Percentiles rank a stretch among this genome's conserved stretches.
Conservation (phyloP, 2,888 invertebrate genomes). For the Drosophila mercatorum region DNA sequence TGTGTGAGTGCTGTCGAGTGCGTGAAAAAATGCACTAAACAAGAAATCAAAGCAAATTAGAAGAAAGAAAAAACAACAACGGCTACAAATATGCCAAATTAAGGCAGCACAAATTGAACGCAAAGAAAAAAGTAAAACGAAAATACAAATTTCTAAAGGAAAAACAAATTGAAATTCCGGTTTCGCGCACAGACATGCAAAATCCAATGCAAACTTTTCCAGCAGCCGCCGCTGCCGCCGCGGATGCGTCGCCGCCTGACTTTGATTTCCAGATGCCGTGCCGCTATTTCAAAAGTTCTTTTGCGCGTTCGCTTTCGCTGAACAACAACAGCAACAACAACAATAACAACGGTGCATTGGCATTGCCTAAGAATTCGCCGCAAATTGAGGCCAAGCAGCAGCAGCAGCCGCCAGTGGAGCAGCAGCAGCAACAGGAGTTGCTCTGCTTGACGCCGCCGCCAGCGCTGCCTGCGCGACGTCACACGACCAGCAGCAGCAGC, state of each 20-base stretch:
- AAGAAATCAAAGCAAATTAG: conserved; percentile 43
- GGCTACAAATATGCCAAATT: conserved; percentile 55
- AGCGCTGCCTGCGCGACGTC: conserved; percentile 77
- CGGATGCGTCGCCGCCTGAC: conserved; percentile 73
- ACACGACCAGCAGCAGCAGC: conserved; percentile 49
- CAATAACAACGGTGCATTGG: conserved; percentile 50
- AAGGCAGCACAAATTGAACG: conserved; percentile 25
- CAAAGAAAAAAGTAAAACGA: conserved; percentile 13
- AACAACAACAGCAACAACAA: conserved; percentile 76
- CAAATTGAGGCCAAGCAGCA: conserved; percentile 59
- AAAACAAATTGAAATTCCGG: conserved; percentile 37
- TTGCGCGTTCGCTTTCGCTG: conserved; percentile 86
- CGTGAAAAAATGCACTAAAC: conserved; percentile 68
- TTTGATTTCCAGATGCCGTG: conserved; percentile 84
- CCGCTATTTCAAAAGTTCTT: conserved; percentile 86
- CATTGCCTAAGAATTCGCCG: conserved; percentile 61
- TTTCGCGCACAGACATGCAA: conserved; percentile 37
- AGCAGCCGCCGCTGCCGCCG: conserved; percentile 18
- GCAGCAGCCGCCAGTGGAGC: conserved; percentile 19
- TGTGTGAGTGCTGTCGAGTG: conserved; percentile 36
- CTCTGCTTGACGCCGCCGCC: conserved; percentile 69
- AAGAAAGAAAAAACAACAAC: conserved; percentile 25
- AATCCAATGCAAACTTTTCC: conserved; percentile 56
- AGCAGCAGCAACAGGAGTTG: conserved; percentile 30
- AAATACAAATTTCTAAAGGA: conserved; percentile 17